These are phyloP conservation scores for Sinella curviseta DNA, from an alignment of 1,140 invertebrate genomes.

Conservation along the genomic window DNA sequence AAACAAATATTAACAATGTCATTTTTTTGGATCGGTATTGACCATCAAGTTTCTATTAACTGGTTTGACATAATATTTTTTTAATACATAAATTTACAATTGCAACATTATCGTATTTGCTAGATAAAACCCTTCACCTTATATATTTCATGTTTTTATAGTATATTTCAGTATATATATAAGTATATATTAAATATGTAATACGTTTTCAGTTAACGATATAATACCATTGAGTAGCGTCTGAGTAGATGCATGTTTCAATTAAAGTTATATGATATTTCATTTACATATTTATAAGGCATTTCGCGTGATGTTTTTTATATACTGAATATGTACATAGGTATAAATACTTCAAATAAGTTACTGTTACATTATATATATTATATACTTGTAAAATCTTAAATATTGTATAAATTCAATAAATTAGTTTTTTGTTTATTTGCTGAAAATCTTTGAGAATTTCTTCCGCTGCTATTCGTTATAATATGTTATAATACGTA, in stretches of 20 bases:
- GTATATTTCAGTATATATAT: background rate
- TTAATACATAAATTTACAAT: too few species aligned
- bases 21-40: too few species aligned
- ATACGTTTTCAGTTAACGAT: background rate
- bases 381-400: too few species aligned
- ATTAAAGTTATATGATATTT: background rate
- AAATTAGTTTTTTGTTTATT: too few species aligned
- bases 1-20: too few species aligned
- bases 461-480: background rate
- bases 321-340: background rate
- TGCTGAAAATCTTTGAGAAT: too few species aligned
- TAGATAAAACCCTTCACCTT: background rate
- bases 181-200: background rate
- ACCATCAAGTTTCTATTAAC: too few species aligned
- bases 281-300: background rate
- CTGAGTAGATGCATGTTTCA: background rate
- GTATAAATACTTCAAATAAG: too few species aligned
- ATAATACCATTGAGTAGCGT: slow-evolving; percentile 11
- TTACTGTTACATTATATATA: too few species aligned
- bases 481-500: slow-evolving; percentile 1
- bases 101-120: background rate
- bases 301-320: too few species aligned
- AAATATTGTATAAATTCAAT: too few species aligned
- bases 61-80: too few species aligned
- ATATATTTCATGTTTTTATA: background rate